phyloP scores from a whole-genome alignment of 53 echinoderm and acorn worm species.

The Antedon mediterranea region DNA sequence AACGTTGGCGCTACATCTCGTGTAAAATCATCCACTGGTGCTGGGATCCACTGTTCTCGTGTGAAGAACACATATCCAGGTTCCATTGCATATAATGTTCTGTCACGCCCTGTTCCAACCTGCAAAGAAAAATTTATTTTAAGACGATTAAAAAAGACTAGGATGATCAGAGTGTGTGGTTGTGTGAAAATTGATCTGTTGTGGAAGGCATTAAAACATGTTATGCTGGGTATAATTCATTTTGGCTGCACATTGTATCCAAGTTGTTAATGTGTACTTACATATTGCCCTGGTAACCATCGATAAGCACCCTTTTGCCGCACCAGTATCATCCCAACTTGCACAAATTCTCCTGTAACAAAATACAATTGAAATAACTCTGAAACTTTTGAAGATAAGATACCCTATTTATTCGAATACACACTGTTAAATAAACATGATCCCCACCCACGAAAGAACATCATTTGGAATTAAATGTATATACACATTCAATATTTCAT shows the following conservation, averaged over 20 bases:
- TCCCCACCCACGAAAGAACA: too few relatives aligned
- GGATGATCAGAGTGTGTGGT: too few relatives aligned
- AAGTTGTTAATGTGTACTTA: slow-evolving; percentile 41
- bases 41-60: slow-evolving; percentile 34
- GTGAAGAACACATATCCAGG: slow-evolving; percentile 38
- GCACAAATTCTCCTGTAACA: slow-evolving; percentile 11
- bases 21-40: slow-evolving; percentile 16
- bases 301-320: slow-evolving; percentile 67
- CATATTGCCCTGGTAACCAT: slow-evolving; percentile 67
- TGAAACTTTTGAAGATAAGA: too few relatives aligned
- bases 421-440: too few relatives aligned
- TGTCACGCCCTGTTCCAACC: slow-evolving; percentile 48
- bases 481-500: too few relatives aligned
- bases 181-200: too few relatives aligned
- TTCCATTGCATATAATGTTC: slow-evolving; percentile 44
- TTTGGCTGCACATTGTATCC: too few relatives aligned
- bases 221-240: too few relatives aligned
- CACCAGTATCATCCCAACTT: slow-evolving; percentile 29
- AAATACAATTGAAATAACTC: slow-evolving; percentile 29
- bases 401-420: too few relatives aligned
- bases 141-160: too few relatives aligned
- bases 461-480: too few relatives aligned
- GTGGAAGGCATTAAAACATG: too few relatives aligned
- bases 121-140: not conserved
- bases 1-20: slow-evolving; percentile 25